phyloP scores from a whole-genome alignment of 2,797 vertebrate genomes.

The Acanthurus leucopareius region DNA sequence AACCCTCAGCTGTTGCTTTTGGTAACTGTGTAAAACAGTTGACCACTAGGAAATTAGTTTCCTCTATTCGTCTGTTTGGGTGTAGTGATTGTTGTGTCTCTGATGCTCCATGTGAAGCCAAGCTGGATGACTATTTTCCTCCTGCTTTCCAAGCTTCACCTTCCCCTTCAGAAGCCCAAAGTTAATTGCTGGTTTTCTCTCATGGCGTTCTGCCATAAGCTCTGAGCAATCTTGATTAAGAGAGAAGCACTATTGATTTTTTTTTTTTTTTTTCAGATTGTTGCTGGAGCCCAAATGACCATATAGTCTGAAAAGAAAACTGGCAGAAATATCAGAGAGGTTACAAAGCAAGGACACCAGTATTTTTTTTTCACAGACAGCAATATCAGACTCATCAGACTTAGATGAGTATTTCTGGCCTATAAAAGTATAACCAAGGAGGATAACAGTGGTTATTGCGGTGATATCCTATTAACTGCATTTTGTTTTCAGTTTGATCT shows the following conservation, averaged over 20 bases:
- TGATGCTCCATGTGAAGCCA: not conserved
- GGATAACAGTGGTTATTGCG: not conserved
- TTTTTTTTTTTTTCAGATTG: constrained; percentile 31
- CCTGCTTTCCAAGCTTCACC: constrained; percentile 52
- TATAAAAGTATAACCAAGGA: not conserved
- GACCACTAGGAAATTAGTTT: constrained; percentile 24
- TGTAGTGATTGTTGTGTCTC: constrained; percentile 5
- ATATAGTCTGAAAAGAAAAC: constrained; percentile 33
- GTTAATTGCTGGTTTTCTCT: constrained; percentile 69
- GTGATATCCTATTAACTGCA: not conserved
- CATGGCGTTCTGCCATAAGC: constrained; percentile 70
- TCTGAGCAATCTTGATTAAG: constrained; percentile 75
- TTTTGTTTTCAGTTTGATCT: constrained; percentile 10
- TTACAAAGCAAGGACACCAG: constrained; percentile 48
- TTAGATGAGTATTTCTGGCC: not conserved
- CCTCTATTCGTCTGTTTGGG: not conserved
- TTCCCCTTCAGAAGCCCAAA: constrained; percentile 62
- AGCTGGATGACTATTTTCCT: constrained; percentile 20
- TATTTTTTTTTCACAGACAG: constrained; percentile 19
- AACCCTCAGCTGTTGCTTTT: constrained; percentile 44
- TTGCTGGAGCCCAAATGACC: constrained; percentile 52
- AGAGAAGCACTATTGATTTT: constrained; percentile 74
- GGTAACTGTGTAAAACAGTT: constrained; percentile 35
- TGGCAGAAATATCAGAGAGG: constrained; percentile 46
- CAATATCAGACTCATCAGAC: constrained; percentile 10